These are phyloP conservation scores for Staurois parvus DNA, from an alignment of 2,797 vertebrate species.

Conservation along the genomic window DNA sequence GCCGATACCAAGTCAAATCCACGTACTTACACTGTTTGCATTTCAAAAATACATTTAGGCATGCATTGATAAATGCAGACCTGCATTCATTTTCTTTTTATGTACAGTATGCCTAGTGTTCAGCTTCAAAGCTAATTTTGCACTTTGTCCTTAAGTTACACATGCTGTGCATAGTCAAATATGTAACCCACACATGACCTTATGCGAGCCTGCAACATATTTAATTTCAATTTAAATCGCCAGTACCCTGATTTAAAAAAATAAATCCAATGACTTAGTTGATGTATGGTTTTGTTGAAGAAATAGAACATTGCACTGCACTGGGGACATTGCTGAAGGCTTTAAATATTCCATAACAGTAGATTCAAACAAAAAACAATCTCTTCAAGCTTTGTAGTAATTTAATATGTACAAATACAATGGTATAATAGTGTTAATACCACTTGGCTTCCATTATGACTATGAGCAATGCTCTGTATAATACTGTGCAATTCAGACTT, in stretches of 20 bases:
- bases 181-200: slow-evolving; percentile 2
- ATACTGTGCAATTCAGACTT: slow-evolving; percentile 13
- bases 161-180: not conserved
- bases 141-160: not conserved
- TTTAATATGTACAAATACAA: slow-evolving; percentile 45
- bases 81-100: not conserved
- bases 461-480: slow-evolving; percentile 36
- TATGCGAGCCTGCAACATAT: not conserved
- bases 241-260: not conserved
- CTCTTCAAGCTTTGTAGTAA: slow-evolving; percentile 42
- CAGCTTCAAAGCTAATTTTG: not conserved
- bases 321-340: slow-evolving; percentile 10
- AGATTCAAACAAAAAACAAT: slow-evolving; percentile 7
- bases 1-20: too few relatives aligned
- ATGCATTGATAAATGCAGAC: not conserved
- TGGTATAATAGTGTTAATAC: slow-evolving; percentile 49
- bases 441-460: slow-evolving; percentile 40
- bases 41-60: not conserved
- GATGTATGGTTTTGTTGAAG: slow-evolving; percentile 37
- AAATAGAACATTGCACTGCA: slow-evolving; percentile 28
- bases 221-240: not conserved
- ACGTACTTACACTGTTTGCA: too few relatives aligned
- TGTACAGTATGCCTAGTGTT: not conserved
- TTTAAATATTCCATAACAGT: slow-evolving; percentile 41
- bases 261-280: slow-evolving; percentile 9